Percentiles rank a stretch among this genome's conserved stretches.
phyloP scores from a whole-genome alignment of 1,140 invertebrate genomes.

The Anastrepha obliqua region DNA sequence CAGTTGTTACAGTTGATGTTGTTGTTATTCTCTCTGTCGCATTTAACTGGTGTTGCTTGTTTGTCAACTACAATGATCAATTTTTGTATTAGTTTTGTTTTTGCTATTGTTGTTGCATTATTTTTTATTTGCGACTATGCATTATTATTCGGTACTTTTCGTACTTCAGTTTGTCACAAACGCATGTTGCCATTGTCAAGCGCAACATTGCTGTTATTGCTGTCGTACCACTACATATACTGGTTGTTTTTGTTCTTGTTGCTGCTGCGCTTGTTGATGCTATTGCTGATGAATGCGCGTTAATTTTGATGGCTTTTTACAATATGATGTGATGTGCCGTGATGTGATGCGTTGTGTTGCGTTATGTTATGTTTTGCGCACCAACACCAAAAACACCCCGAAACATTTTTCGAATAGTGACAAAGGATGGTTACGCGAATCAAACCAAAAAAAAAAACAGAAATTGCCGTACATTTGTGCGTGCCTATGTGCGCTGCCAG shows the following conservation, averaged over 20 bases:
- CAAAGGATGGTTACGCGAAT: background rate
- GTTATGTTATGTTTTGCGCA: background rate
- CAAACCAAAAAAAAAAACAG: background rate
- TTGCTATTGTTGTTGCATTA: constrained; percentile 9
- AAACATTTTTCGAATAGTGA: constrained; percentile 20
- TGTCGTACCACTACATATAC: background rate
- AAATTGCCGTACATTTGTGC: background rate
- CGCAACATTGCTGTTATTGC: constrained; percentile 9
- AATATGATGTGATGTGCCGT: background rate
- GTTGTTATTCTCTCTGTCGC: background rate
- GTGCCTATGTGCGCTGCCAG: background rate
- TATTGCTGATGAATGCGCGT: constrained; percentile 63
- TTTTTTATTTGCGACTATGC: constrained; percentile 31
- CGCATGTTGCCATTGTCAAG: constrained; percentile 18
- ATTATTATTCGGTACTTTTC: constrained; percentile 35
- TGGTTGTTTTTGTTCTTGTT: background rate
- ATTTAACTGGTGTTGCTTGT: constrained; percentile 71
- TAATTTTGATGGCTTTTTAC: constrained; percentile 63
- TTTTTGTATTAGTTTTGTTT: background rate
- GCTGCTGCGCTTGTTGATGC: constrained; percentile 58
- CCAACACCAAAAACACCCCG: constrained; percentile 47
- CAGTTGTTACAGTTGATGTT: background rate
- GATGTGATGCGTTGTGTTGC: background rate
- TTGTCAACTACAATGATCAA: constrained; percentile 66
- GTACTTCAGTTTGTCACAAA: constrained; percentile 57